Conservation (phyloP, 2,888 invertebrate genomes). For the Antheraea assamensis region DNA sequence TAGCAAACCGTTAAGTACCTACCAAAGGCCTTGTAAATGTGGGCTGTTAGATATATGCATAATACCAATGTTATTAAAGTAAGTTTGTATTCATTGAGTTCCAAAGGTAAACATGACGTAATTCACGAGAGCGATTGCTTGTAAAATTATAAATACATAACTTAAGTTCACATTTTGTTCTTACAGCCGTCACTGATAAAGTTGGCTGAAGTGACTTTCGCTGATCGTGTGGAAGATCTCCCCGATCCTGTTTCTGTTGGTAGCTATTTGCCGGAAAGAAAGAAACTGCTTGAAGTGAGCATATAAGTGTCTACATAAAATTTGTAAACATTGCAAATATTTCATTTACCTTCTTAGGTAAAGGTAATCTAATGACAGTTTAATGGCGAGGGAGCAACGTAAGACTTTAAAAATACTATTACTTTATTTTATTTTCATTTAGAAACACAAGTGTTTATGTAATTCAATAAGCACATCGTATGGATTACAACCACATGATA, state of each 20-base stretch:
- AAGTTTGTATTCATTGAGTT: not conserved
- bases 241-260: constrained; percentile 63
- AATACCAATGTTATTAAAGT: not conserved
- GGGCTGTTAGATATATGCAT: not conserved
- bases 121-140: not conserved
- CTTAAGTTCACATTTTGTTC: not conserved
- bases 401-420: not conserved
- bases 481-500: not conserved
- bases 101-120: not conserved
- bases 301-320: not conserved
- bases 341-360: not conserved
- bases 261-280: constrained; percentile 60
- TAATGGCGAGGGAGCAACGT: not conserved
- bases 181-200: constrained; percentile 67
- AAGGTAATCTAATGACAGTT: not conserved
- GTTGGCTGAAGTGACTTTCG: constrained; percentile 70
- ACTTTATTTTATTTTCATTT: not conserved
- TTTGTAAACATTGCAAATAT: not conserved
- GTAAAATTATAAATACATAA: not conserved
- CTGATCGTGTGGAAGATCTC: constrained; percentile 65
- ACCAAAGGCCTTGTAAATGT: not conserved
- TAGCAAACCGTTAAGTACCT: not conserved
- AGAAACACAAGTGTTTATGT: not conserved
- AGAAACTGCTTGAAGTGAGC: constrained; percentile 64
- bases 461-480: not conserved